Percentiles rank a stretch among this genome's conserved stretches.
Conservation (phyloP, 2,113 vertebrate genomes). For the Bubalus kerabau region DNA sequence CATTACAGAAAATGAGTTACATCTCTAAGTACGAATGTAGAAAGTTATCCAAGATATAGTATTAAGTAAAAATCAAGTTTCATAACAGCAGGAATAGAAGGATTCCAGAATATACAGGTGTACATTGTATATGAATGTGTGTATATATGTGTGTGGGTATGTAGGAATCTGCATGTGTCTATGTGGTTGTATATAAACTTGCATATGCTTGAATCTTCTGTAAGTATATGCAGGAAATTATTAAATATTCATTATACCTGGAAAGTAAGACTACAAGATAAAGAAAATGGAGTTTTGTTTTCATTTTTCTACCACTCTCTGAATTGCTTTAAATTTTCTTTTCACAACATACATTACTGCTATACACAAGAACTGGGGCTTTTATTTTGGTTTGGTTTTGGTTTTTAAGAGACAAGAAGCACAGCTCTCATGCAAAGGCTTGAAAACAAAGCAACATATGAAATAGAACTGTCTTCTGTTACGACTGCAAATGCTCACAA, state of each 20-base stretch:
- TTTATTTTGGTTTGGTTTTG: neutral
- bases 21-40: neutral
- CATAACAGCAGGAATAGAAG: neutral
- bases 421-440: neutral
- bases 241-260: neutral
- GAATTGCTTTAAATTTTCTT: neutral
- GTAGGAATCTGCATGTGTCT: neutral
- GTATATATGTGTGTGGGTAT: no score
- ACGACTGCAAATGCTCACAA: constrained; percentile 51
- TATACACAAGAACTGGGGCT: neutral
- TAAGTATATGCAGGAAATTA: neutral
- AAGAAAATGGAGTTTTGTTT: neutral
- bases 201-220: neutral
- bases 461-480: constrained; percentile 59
- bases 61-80: neutral
- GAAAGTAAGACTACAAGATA: neutral
- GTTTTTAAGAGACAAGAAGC: neutral
- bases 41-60: neutral
- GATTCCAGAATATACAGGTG: neutral
- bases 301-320: neutral
- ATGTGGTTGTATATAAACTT: neutral
- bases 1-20: neutral
- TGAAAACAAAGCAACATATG: constrained; percentile 73
- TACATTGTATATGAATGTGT: neutral
- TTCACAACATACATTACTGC: neutral